Conservation (phyloP, 1,140 invertebrate species). For the Ruditapes philippinarum region DNA sequence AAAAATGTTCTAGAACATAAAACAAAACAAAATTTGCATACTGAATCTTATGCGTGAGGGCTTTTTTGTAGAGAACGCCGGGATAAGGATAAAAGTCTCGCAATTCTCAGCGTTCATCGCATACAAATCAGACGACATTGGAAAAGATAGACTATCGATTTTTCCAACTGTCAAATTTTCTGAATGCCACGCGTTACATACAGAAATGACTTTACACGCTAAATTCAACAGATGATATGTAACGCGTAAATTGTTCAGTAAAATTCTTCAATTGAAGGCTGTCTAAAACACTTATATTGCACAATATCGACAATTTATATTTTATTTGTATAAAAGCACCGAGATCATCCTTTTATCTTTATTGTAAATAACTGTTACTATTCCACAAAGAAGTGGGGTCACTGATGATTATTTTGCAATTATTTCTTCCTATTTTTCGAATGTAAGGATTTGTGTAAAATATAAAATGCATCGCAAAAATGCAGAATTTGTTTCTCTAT, state of each 20-base stretch:
- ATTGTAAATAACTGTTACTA: too few species aligned
- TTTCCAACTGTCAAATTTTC: constrained; percentile 5
- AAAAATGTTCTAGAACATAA: background rate
- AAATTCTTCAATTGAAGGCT: too few species aligned
- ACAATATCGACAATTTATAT: too few species aligned
- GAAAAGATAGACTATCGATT: constrained; percentile 33
- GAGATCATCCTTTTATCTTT: too few species aligned
- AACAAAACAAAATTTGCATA: background rate
- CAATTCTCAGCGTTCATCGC: background rate
- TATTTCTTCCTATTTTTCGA: too few species aligned
- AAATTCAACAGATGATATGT: background rate
- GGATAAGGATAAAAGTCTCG: background rate
- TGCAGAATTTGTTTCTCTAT: too few species aligned
- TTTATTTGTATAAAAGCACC: too few species aligned
- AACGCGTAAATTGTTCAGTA: background rate
- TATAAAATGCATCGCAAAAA: too few species aligned
- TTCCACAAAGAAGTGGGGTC: too few species aligned
- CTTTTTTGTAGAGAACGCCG: background rate
- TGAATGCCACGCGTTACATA: background rate
- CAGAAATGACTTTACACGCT: background rate
- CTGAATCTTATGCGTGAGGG: background rate
- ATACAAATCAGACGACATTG: constrained; percentile 31
- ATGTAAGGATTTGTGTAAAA: too few species aligned
- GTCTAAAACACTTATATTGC: too few species aligned
- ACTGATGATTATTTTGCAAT: too few species aligned